Evolutionary conservation across 2,888 invertebrate species (phyloP), one percentile per base, ranked within the genome.

Genomic region (Leptinotarsa juncta): DNA sequence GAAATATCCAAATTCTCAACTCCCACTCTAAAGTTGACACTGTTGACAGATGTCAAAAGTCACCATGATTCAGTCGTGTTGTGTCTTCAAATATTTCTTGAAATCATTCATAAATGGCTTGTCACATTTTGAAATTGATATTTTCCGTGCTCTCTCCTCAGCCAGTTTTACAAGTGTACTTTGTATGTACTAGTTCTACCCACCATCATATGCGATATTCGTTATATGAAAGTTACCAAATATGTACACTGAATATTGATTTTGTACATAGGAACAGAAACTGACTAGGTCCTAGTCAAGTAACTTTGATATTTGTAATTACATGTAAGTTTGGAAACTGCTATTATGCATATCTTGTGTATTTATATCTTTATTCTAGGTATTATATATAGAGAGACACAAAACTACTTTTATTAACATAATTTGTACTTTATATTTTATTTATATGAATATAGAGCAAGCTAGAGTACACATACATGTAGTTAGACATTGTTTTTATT

Each of bases 171-270:
- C 26, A 73, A 75, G 73, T 66, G 75, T 77, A 75, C 72, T 70
- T 65, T 48, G 23, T 60, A 70, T 68, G 55, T 68, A 57, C 42
- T 68, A 55, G 55, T 55, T 55, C 55, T 68, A 68, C 71, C 72
- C 72, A 53, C 68, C 71, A 74, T 79, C 82, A 80, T 83, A 83
- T 81, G 82, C 82, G 81, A 73, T 81, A 80, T 86, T 85, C 84
- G 84, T 86, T 88, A 87, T 86, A 85, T 85, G 85, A 86, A 81
- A 88, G 88, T 88, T 88, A 88, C 88, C 88, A 88, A 88, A 88
- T 87, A 87, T 87, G 86, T 88, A 87, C 86, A 86, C 86, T 85
- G 84, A 85, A 83, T 82, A 79, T 80, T 79, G 77, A 78, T 83
- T 82, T 82, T 86, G 86, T 87, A 87, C 84, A 85, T 86, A 84